These are phyloP conservation scores for Nerophis ophidion DNA, from an alignment of 2,113 vertebrate genomes.

Conservation along the genomic window DNA sequence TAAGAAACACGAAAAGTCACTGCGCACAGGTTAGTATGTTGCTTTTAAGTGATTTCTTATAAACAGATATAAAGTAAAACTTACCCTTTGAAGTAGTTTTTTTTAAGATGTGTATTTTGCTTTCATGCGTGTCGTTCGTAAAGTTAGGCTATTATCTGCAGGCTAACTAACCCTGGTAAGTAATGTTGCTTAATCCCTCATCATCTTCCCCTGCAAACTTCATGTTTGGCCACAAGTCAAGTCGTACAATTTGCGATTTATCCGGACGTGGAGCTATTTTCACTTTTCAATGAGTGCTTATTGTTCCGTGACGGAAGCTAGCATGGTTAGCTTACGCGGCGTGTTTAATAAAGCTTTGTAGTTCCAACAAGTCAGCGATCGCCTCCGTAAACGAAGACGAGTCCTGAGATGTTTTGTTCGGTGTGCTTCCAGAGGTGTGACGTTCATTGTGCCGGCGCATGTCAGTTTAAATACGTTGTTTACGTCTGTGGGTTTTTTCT, in stretches of 20 bases:
- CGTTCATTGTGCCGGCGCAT: neutral
- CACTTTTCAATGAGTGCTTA: neutral
- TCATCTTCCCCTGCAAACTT: neutral
- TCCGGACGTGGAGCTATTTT: conserved; percentile 2
- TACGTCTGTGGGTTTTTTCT: neutral
- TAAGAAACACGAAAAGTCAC: conserved; percentile 6
- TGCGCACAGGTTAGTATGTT: conserved; percentile 28
- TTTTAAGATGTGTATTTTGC: no score
- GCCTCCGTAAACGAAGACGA: no score
- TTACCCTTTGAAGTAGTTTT: neutral
- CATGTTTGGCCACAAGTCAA: neutral
- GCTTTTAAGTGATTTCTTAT: neutral
- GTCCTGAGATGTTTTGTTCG: no score
- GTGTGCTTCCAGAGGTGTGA: neutral
- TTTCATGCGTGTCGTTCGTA: neutral
- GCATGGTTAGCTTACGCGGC: neutral
- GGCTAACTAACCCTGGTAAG: conserved; percentile 5
- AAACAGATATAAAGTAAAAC: neutral
- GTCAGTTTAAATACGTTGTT: neutral
- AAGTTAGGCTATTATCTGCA: conserved; percentile 31
- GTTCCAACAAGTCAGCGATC: neutral
- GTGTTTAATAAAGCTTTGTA: neutral
- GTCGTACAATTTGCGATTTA: neutral
- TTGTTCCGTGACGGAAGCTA: neutral
- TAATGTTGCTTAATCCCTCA: neutral